These are phyloP conservation scores for Phrynosoma blainvillii DNA, from an alignment of 2,113 vertebrate species.

Conservation along the genomic window DNA sequence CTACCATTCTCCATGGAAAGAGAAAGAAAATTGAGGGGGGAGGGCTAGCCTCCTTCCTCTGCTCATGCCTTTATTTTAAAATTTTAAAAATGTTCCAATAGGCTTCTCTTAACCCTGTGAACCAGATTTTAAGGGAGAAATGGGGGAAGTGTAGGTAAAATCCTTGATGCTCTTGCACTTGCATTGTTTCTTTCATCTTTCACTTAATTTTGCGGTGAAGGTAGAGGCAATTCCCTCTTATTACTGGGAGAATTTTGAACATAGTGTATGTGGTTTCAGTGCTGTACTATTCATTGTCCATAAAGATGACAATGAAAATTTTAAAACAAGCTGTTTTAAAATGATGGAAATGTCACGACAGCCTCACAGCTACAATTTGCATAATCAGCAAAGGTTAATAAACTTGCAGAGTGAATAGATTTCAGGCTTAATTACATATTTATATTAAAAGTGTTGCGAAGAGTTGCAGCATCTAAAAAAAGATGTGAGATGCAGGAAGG, in stretches of 20 bases:
- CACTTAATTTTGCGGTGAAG: conserved; percentile 10
- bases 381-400: conserved; percentile 61
- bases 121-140: background rate
- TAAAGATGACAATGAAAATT: conserved; percentile 40
- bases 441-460: conserved; percentile 53
- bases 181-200: conserved; percentile 4
- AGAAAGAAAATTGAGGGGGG: no score
- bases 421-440: conserved; percentile 38
- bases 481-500: conserved; percentile 17
- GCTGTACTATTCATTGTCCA: background rate
- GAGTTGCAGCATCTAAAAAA: conserved; percentile 39
- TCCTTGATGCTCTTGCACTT: conserved; percentile 15
- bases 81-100: no score
- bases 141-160: background rate
- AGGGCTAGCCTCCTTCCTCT: no score
- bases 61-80: no score
- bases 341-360: conserved; percentile 51
- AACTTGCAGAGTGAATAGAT: conserved; percentile 44
- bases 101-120: background rate
- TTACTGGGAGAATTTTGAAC: conserved; percentile 24
- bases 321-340: conserved; percentile 44
- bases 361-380: conserved; percentile 31
- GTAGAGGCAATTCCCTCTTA: background rate
- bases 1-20: no score
- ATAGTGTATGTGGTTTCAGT: conserved; percentile 28